Base-by-base conservation (phyloP, 2,888 invertebrate genomes). In the Hololepta plana region DNA sequence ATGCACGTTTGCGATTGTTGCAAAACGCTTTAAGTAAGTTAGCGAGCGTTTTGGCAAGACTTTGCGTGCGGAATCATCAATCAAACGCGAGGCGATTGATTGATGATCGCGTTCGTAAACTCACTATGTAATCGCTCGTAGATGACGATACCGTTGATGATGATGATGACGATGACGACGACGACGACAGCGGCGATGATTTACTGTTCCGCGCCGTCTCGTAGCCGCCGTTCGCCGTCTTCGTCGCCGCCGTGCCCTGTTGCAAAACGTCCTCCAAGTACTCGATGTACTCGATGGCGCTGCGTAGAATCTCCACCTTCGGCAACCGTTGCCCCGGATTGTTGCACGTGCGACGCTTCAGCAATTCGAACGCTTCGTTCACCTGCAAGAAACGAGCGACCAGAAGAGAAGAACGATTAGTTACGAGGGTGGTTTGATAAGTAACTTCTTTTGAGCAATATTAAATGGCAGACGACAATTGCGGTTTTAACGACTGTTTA, bases 261-360 rank as follows among this genome's bases (percentile, higher is more conserved):
- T 80, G 68, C 3, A 88, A 51, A 3, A 88, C 63, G 31, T 84
- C 82, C 47, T 88, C 87, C 36, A 88, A 56, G 37, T 80, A 74
- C 49, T 93, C 95, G 38, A 96, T 96, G 51, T 96, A 95, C 44
- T 95, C 95, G 46, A 98, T 98, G 20, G 96, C 96, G 41, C 91
- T 91, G 34, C 95, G 64, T 17, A 98, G 64, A 37, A 98, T 96
- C 57, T 98, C 96, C 35, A 98, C 80, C 62, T 98, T 98, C 2
- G 96, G 95, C 41, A 98, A 62, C 28, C 96, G 64, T 44, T 96
- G 96, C 46, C 87, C 91, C 2, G 95, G 95, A 59, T 88, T 90
- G 30, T 87, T 81, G 43, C 93, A 82, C 0, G 96, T 91, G 28
- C 95, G 61, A 43, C 84, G 67, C 46, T 96, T 84, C 19, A 98